phyloP scores from a whole-genome alignment of 2,888 invertebrate genomes.

The Cetonia aurata region DNA sequence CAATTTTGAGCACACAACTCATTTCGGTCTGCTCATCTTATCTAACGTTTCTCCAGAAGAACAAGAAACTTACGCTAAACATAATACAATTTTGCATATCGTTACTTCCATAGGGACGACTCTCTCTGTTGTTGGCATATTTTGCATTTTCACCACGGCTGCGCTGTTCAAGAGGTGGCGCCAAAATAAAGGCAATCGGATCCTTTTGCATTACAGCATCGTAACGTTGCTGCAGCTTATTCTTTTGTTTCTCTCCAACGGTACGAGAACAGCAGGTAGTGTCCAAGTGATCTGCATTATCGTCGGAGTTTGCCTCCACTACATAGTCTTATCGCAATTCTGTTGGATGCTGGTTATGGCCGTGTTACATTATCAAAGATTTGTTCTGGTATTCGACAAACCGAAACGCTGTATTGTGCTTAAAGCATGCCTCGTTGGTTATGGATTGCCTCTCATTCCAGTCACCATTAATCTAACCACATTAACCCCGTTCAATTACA shows the following conservation, averaged over 20 bases:
- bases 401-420: conserved; percentile 60
- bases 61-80: conserved; percentile 51
- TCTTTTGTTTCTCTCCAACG: conserved; percentile 61
- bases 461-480: conserved; percentile 68
- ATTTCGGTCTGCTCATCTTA: conserved; percentile 70
- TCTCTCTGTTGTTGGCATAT: conserved; percentile 69
- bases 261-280: conserved; percentile 56
- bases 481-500: conserved; percentile 68
- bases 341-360: conserved; percentile 82
- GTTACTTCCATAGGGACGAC: conserved; percentile 70
- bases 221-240: conserved; percentile 59
- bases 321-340: conserved; percentile 76
- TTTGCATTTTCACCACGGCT: conserved; percentile 69
- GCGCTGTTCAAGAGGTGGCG: conserved; percentile 73
- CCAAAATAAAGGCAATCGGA: conserved; percentile 63
- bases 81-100: conserved; percentile 63
- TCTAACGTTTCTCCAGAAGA: conserved; percentile 61
- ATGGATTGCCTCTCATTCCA: conserved; percentile 72
- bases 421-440: conserved; percentile 74
- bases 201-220: conserved; percentile 60
- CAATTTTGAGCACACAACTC: conserved; percentile 71
- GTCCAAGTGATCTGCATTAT: conserved; percentile 68
- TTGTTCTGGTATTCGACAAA: conserved; percentile 65
- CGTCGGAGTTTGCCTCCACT: conserved; percentile 75
- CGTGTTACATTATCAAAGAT: conserved; percentile 74